Conservation (phyloP, 1,140 invertebrate genomes). For the Lasioglossum albipes region DNA sequence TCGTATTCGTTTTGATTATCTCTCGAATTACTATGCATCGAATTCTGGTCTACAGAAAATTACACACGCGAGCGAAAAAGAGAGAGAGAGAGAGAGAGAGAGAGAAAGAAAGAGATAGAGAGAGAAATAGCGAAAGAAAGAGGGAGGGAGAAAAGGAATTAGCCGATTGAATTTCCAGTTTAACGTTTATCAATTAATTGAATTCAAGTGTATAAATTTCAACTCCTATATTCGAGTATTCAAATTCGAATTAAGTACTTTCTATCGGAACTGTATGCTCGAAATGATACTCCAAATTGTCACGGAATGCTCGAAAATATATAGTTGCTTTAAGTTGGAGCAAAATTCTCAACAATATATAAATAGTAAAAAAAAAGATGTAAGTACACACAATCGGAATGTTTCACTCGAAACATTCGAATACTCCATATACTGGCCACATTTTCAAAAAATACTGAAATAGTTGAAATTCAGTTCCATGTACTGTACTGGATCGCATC, state of each 20-base stretch:
- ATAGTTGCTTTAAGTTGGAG: not conserved
- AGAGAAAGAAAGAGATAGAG: too few species aligned
- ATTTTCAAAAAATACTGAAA: not conserved
- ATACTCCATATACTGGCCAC: not conserved
- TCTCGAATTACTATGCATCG: slow-evolving; percentile 18
- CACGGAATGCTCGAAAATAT: not conserved
- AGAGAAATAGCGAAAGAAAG: not conserved
- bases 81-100: too few species aligned
- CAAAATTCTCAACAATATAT: not conserved
- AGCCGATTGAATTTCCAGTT: not conserved
- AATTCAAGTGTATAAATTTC: not conserved
- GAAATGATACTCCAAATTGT: not conserved
- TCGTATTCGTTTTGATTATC: slow-evolving; percentile 52
- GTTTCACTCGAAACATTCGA: not conserved
- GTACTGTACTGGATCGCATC: not conserved
- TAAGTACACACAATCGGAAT: not conserved
- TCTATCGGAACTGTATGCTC: not conserved
- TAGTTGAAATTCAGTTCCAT: not conserved
- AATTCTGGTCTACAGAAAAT: slow-evolving; percentile 7
- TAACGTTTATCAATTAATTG: not conserved
- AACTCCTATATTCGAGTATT: not conserved
- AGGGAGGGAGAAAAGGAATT: not conserved
- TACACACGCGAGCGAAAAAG: not conserved
- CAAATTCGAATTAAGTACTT: not conserved
- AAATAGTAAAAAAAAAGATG: not conserved